Conservation (phyloP, 35 echinoderm and acorn worm species). For the Lytechinus variegatus region DNA sequence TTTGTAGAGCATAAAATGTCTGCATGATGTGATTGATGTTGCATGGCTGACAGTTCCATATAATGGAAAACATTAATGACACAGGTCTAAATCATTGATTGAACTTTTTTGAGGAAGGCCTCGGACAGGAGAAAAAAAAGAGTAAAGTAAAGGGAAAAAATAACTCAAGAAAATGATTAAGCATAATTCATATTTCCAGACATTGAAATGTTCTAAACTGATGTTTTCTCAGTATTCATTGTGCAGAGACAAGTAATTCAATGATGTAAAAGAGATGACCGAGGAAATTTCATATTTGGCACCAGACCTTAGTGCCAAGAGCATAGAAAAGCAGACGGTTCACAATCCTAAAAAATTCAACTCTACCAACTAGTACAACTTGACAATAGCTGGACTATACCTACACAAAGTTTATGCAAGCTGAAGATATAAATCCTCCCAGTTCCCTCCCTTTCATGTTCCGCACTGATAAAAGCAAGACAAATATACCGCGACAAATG, state of each 20-base stretch:
- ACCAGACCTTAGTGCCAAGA: not conserved
- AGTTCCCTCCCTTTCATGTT: conserved; percentile 17
- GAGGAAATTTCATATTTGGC: not conserved
- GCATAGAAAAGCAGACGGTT: not conserved
- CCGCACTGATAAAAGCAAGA: not conserved
- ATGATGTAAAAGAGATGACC: not conserved
- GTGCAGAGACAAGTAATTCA: not conserved
- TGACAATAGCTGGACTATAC: not conserved
- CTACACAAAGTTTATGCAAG: not conserved
- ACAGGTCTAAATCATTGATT: not conserved
- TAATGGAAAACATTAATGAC: not conserved
- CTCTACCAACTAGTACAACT: not conserved
- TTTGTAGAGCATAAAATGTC: not conserved
- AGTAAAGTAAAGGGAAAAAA: not conserved
- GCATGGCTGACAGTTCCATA: not conserved
- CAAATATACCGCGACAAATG: not conserved
- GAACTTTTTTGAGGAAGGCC: not conserved
- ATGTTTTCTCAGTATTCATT: not conserved
- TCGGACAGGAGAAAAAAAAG: not conserved
- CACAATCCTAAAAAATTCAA: not conserved
- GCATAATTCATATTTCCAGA: not conserved
- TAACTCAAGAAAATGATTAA: not conserved
- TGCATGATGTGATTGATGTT: not conserved
- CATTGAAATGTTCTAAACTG: not conserved
- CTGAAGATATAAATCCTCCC: conserved; percentile 3